Percentiles rank a stretch among this genome's conserved stretches.
These are phyloP conservation scores for Lordiphosa collinella DNA, from an alignment of 1,140 invertebrate species.

Conservation along the genomic window DNA sequence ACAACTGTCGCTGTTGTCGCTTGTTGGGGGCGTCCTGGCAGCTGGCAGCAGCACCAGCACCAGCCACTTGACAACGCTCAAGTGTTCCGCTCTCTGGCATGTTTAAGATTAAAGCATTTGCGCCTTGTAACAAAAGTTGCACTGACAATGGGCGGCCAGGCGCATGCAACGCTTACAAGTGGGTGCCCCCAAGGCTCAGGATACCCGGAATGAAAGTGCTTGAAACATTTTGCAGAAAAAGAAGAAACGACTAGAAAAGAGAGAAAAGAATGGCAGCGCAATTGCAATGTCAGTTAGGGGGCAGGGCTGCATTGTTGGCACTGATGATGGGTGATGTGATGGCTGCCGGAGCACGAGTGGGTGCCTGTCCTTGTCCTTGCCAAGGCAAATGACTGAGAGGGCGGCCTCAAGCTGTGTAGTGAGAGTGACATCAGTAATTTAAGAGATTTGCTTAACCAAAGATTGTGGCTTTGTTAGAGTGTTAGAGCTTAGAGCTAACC, in stretches of 20 bases:
- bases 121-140: constrained; percentile 72
- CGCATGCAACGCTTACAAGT: constrained; percentile 50
- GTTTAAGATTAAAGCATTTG: constrained; percentile 75
- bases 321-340: constrained; percentile 19
- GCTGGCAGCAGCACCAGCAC: constrained; percentile 49
- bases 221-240: constrained; percentile 58
- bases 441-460: constrained; percentile 44
- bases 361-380: constrained; percentile 63
- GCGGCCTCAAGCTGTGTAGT: constrained; percentile 6
- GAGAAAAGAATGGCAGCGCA: constrained; percentile 64
- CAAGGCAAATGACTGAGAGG: constrained; percentile 43
- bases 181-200: constrained; percentile 26
- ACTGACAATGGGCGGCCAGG: constrained; percentile 63
- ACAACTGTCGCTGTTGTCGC: constrained; percentile 38
- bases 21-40: constrained; percentile 12
- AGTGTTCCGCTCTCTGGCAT: constrained; percentile 71
- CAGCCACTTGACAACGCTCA: constrained; percentile 70
- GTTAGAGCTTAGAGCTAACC: constrained; percentile 2
- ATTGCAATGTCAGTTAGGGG: constrained; percentile 16
- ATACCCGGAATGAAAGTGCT: constrained; percentile 50
- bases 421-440: constrained; percentile 57
- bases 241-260: constrained; percentile 30
- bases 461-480: constrained; percentile 2
- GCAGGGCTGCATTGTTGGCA: constrained; percentile 33
- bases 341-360: constrained; percentile 2